Evolutionary conservation across 2,797 vertebrate genomes (phyloP).

Genomic region (Chiloscyllium punctatum): DNA sequence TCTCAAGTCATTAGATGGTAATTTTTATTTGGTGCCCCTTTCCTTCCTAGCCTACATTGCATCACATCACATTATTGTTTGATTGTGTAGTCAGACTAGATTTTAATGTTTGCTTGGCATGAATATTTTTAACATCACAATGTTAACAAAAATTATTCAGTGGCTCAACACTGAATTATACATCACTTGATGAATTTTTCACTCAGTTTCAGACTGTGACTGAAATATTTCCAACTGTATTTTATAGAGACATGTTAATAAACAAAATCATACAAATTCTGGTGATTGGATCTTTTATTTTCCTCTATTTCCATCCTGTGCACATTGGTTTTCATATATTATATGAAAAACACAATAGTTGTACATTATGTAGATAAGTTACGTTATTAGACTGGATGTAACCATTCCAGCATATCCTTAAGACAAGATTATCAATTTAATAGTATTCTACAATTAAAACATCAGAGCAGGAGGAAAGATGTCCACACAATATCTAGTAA

Average conservation of each 20-base stretch:
- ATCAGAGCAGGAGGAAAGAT: background rate
- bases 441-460: background rate
- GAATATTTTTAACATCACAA: background rate
- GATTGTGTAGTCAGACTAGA: background rate
- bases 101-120: background rate
- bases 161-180: slow-evolving; percentile 23
- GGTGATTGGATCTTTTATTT: background rate
- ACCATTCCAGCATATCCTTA: background rate
- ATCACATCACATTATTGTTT: background rate
- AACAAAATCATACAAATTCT: background rate
- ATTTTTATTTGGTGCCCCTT: background rate
- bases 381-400: background rate
- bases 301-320: background rate
- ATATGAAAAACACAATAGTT: too few species aligned
- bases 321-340: background rate
- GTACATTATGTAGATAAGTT: background rate
- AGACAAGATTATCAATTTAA: background rate
- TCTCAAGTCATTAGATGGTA: background rate
- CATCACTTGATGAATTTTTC: background rate
- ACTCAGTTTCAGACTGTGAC: background rate
- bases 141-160: slow-evolving; percentile 30
- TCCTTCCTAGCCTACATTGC: background rate
- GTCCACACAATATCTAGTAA: background rate
- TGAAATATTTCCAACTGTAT: background rate
- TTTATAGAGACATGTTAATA: background rate